phyloP scores from a whole-genome alignment of 2,888 invertebrate genomes.

The Epinotia brunnichana region DNA sequence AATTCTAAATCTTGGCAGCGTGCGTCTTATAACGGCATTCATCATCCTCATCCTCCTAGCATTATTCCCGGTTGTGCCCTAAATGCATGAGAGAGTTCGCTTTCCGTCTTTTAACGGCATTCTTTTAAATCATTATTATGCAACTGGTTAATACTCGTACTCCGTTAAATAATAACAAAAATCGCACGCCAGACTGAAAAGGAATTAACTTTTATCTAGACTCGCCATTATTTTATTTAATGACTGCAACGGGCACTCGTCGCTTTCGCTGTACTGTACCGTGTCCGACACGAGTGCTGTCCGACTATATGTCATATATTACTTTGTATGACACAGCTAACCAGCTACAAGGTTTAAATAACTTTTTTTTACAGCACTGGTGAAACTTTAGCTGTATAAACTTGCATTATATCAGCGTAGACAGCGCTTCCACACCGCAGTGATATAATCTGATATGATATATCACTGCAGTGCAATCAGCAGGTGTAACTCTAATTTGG shows the following conservation, averaged over 20 bases:
- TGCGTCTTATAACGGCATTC: background rate
- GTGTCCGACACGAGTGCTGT: background rate
- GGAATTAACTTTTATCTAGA: constrained; percentile 22
- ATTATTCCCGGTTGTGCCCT: no score
- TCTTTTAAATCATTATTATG: background rate
- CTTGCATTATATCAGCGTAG: no score
- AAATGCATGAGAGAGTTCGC: no score
- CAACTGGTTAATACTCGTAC: background rate
- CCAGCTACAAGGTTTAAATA: no score
- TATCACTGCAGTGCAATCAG: no score
- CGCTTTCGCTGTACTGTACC: background rate
- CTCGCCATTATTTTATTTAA: constrained; percentile 25
- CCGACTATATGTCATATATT: background rate
- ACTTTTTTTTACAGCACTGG: no score
- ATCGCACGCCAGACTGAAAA: constrained; percentile 6
- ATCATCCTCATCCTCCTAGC: no score
- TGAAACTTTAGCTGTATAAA: no score
- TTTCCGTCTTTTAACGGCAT: background rate
- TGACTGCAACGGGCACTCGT: constrained; percentile 15
- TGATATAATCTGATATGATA: no score
- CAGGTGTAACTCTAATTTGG: no score
- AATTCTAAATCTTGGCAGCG: background rate
- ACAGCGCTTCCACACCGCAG: no score
- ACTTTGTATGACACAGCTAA: no score
- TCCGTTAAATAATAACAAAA: background rate